Evolutionary conservation across 2,888 invertebrate genomes (phyloP).

Genomic region (Cantharis nigra): DNA sequence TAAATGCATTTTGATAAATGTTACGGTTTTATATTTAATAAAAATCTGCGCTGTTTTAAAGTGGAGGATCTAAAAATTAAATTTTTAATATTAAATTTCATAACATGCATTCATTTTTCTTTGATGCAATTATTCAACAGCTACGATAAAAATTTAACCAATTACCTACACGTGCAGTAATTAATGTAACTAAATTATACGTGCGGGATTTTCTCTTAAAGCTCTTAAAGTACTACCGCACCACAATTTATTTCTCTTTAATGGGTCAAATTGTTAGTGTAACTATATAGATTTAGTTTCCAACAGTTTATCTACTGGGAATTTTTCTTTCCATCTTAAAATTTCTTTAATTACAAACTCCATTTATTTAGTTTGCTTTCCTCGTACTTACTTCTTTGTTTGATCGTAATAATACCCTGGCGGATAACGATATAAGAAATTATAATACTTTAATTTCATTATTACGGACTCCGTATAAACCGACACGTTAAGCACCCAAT

Average conservation of each 20-base stretch:
- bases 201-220: constrained; percentile 25
- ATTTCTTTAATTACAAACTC: constrained; percentile 19
- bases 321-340: constrained; percentile 15
- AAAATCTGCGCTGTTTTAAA: neutral
- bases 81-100: neutral
- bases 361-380: constrained; percentile 12
- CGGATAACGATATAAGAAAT: neutral
- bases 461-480: neutral
- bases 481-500: neutral
- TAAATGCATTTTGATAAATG: neutral
- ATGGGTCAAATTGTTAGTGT: constrained; percentile 18
- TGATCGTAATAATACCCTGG: neutral
- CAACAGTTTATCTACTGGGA: constrained; percentile 5
- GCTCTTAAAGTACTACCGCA: constrained; percentile 13
- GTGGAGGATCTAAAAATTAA: neutral
- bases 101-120: constrained; percentile 21
- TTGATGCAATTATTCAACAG: constrained; percentile 23
- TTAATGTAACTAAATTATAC: constrained; percentile 28
- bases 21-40: neutral
- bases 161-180: constrained; percentile 21
- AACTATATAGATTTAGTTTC: constrained; percentile 18
- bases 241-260: constrained; percentile 25
- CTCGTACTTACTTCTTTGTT: neutral
- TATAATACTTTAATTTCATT: neutral
- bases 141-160: constrained; percentile 27